A percentile compares a stretch with the other conserved stretches of the same genome.
phyloP scores from a whole-genome alignment of 2,113 vertebrate genomes.

The Corydoras sp. region DNA sequence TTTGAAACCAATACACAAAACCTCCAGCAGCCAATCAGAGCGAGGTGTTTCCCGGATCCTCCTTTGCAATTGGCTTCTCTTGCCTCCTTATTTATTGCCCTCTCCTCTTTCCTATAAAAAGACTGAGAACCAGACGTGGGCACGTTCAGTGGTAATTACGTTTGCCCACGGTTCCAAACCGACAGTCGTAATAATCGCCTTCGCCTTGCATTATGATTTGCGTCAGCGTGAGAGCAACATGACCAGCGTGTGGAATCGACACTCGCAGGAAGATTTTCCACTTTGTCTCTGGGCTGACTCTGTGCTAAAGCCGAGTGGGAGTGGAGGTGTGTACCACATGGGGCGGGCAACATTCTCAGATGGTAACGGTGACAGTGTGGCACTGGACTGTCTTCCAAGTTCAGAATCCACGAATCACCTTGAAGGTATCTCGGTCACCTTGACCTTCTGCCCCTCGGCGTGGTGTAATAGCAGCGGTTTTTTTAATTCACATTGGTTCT shows the following conservation, averaged over 20 bases:
- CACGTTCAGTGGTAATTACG: slow-evolving; percentile 53
- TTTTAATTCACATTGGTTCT: slow-evolving; percentile 60
- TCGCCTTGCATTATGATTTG: slow-evolving; percentile 68
- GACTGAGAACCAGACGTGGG: slow-evolving; percentile 26
- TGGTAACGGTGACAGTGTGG: neutral
- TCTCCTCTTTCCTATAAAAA: slow-evolving; percentile 22
- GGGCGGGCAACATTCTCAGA: slow-evolving; percentile 5
- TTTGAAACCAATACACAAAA: neutral
- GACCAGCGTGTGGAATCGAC: slow-evolving; percentile 60
- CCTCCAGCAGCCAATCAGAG: slow-evolving; percentile 20
- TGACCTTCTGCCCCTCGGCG: slow-evolving; percentile 50
- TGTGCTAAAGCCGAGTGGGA: slow-evolving; percentile 15
- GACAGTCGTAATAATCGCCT: slow-evolving; percentile 66
- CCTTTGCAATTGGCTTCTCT: slow-evolving; percentile 25
- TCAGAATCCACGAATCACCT: neutral
- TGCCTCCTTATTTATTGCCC: neutral
- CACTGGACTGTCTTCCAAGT: neutral
- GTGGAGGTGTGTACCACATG: neutral
- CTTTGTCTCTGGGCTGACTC: slow-evolving; percentile 35
- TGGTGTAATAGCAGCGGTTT: slow-evolving; percentile 58
- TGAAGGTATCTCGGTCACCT: slow-evolving; percentile 1
- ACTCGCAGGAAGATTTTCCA: slow-evolving; percentile 43
- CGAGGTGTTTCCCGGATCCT: neutral
- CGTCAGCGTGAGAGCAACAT: slow-evolving; percentile 56
- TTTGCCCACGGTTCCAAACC: slow-evolving; percentile 58